Evolutionary conservation across 2,888 invertebrate genomes (phyloP).

Genomic region (Mamestra brassicae): DNA sequence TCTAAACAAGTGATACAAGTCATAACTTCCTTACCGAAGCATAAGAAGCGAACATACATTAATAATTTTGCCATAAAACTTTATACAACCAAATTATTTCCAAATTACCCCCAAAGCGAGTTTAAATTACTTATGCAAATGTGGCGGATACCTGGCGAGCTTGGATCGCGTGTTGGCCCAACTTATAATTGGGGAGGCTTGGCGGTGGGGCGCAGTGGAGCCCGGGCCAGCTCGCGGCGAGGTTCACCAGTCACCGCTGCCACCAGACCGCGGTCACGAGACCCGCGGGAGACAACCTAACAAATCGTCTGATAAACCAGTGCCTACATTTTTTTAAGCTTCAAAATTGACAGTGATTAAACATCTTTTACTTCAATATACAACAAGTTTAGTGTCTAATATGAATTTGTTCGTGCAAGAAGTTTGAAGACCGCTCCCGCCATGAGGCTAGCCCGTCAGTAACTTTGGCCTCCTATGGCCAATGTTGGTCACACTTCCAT

Average conservation of each 20-base stretch:
- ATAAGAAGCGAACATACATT: constrained; percentile 37
- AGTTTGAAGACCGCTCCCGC: constrained; percentile 44
- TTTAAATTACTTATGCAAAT: constrained; percentile 70
- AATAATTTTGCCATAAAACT: constrained; percentile 57
- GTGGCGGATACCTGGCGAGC: constrained; percentile 63
- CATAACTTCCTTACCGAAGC: constrained; percentile 23
- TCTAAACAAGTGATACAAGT: constrained; percentile 12
- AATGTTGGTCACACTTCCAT: constrained; percentile 41
- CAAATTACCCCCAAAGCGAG: constrained; percentile 64
- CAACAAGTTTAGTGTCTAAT: constrained; percentile 16
- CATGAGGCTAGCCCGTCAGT: constrained; percentile 59
- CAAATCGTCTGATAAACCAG: constrained; percentile 27
- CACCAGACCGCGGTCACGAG: constrained; percentile 26
- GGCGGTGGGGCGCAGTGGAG: constrained; percentile 58
- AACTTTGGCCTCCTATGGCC: constrained; percentile 25
- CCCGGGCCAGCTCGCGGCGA: constrained; percentile 53
- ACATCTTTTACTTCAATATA: not conserved
- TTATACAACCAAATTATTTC: constrained; percentile 67
- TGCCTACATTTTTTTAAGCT: constrained; percentile 2
- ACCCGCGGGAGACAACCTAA: constrained; percentile 9
- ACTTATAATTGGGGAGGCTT: constrained; percentile 61
- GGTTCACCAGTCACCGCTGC: constrained; percentile 46
- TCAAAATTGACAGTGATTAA: constrained; percentile 37
- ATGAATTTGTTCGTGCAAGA: constrained; percentile 46
- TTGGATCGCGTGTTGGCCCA: constrained; percentile 54